These are phyloP conservation scores for sheep (Ovis aries) DNA, from an alignment of 2,113 vertebrate genomes.

Conservation along the genomic window ARS-UI_Ramb_v3.0 NC_056058.1:86649501-86650000, in stretches of 20 bases:
- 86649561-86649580: conserved; percentile 3
- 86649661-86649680: background rate
- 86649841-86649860: conserved; percentile 31
- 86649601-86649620: background rate
- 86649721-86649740: background rate
- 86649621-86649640: background rate
- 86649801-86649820: background rate
- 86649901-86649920: background rate
- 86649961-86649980: conserved; percentile 46
- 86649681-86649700: background rate
- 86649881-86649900: conserved; percentile 6
- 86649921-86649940: background rate
- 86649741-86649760: background rate
- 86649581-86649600: conserved; percentile 13
- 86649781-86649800: background rate
- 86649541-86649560: background rate
- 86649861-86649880: conserved; percentile 8
- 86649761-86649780: background rate
- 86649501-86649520: background rate
- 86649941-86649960: conserved; percentile 40
- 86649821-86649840: background rate
- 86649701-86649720: background rate
- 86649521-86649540: background rate
- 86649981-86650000: conserved; percentile 60
- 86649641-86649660: background rate